Evolutionary conservation across 2,888 invertebrate genomes (phyloP).

Genomic region (Byasa hedistus): DNA sequence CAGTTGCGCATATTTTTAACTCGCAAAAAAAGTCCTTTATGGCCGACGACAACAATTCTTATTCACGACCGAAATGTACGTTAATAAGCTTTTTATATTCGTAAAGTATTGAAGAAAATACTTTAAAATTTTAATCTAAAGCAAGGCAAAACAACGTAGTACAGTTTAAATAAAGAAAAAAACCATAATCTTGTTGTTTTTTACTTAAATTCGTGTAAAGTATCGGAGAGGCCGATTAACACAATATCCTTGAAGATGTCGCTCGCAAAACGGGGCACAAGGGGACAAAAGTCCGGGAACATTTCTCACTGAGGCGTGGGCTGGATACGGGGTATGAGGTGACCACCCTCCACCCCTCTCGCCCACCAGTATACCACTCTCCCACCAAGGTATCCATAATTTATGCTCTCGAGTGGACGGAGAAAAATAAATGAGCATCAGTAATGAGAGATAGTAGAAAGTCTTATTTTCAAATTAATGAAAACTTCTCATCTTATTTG

Average conservation of each 20-base stretch:
- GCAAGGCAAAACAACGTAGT: conserved; percentile 4
- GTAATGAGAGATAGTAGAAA: conserved; percentile 58
- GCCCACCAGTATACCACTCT: conserved; percentile 42
- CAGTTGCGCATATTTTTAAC: conserved; percentile 72
- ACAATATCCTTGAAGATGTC: conserved; percentile 78
- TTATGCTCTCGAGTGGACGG: conserved; percentile 72
- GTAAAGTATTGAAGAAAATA: background rate
- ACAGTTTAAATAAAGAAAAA: conserved; percentile 20
- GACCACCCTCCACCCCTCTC: conserved; percentile 30
- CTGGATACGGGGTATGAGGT: conserved; percentile 32
- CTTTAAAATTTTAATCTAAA: background rate
- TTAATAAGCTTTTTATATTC: background rate
- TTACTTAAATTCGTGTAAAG: conserved; percentile 59
- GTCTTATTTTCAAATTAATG: background rate
- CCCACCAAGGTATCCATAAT: conserved; percentile 73
- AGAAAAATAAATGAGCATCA: conserved; percentile 72
- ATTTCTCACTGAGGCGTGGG: conserved; percentile 65
- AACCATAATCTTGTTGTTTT: conserved; percentile 41
- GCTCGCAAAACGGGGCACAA: conserved; percentile 70
- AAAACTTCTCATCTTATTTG: background rate
- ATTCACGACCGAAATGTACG: background rate
- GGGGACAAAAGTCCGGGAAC: conserved; percentile 73
- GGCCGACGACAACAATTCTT: conserved; percentile 11
- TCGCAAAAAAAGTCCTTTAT: conserved; percentile 49
- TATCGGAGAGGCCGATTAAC: conserved; percentile 71